Base-by-base conservation (phyloP, 2,113 vertebrate species). In the Lepus americanus region DNA sequence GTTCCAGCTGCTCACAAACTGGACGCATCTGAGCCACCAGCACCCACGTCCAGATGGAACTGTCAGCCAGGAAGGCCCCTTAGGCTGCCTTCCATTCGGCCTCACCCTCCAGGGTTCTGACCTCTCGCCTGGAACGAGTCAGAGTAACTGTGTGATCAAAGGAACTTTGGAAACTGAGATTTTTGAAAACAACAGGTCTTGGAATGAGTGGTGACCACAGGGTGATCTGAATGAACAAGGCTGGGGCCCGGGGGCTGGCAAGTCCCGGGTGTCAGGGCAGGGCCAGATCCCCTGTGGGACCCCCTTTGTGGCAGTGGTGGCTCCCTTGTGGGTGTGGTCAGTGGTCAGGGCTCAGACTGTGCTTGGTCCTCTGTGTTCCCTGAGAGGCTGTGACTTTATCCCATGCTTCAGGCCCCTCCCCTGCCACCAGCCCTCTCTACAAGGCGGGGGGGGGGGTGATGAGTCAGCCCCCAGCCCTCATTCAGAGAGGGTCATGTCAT, bases 361-460 rank as follows among this genome's bases (percentile, higher is more conserved):
- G 55, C 55, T 20, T 59, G 55, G 36, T 36, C 66, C 6, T n/a
- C 29, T 36, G 4, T 22, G 77, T 70, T 33, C 6, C 39, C 70
- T 1, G 19, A 66, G 59, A 49, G 19, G 77, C 12, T 53, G 22
- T 86, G 67, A 36, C 33, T 31, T 10, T 6, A 4, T 66, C 61
- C 11, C 11, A 7, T 1, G 3, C 53, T 9, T 14, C n/a, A 31
- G 61, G 33, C 12, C 33, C 2, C 0, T 20, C 69, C 20, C 92
- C 19, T 1, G 53, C 6, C 9, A 17, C 25, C 59, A 4, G 3
- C 51, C 64, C 6, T 20, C 5, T 33, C 25, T 1, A 0, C 25
- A 29, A 33, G n/a, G 29, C 2, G 31, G 64, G 23, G 1, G 6
- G 13, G 49, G 10, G 9, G 29, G 25, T 6, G 19, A 8, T 2